Evolutionary conservation across 2,797 vertebrate species (phyloP), one percentile per base, ranked within the genome.

Genomic region (Craterocephalus amniculus): DNA sequence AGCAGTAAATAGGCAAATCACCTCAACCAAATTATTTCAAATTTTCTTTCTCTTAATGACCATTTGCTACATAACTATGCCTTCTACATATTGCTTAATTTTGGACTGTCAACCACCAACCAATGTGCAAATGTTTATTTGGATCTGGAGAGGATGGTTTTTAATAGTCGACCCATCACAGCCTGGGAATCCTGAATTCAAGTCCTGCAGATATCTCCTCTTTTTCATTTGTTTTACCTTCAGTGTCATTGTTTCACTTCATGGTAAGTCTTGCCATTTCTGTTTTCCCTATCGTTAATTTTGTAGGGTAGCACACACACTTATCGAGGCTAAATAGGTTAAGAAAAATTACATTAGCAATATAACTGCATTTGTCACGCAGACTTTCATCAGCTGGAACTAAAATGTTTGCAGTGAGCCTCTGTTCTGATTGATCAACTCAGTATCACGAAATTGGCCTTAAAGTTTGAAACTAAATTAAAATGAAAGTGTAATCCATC

Each of bases 401-500:
- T 57, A 29, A 58, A 16, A 24, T 58, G 16, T 34, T 67, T 49
- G 6, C 34, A 66, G 9, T 49, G 40, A 61, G 61, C 49, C 18
- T 16, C 20, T 6, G 14, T 45, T 67, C 10, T 18, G 29, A 55
- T 20, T 11, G 20, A 69, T 81, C 22, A 57, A 55, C 34, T 72
- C 35, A 20, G 18, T 74, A 62, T 69, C 32, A 56, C 10, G 69
- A 6, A 58, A 40, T 63, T 35, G n/a, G 27, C 40, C 26, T 40
- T 43, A 49, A 40, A 45, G 26, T 72, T 68, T 75, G 24, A 74
- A 80, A 45, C 27, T 26, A 62, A 70, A 59, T 32, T 24, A 76
- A 64, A 79, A 71, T 66, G 1, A 74, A 74, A 88, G 59, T 68
- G 20, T 60, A 60, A 74, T 80, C n/a, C 51, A 58, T 55, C 48